Evolutionary conservation across 2,888 invertebrate genomes (phyloP), one percentile per base, ranked within the genome.

Genomic region (Bimastos eiseni): DNA sequence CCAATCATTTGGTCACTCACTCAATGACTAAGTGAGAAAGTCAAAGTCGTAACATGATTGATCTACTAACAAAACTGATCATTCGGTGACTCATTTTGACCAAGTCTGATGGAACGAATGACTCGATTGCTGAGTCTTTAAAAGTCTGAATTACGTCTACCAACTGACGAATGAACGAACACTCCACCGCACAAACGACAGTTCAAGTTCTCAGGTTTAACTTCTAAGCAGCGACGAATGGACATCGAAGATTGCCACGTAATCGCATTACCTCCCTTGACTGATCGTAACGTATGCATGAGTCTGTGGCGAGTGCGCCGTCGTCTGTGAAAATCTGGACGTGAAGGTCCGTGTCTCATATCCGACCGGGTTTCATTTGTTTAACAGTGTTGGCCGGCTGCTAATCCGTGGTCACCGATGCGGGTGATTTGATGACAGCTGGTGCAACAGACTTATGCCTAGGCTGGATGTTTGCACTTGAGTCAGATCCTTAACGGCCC

Each of bases 361-460:
- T 70, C 70, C 70, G 70, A 70, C 30, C 70, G 70, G 70, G 70
- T 70, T 70, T 70, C 70, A 70, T 70, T 70, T 70, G 70, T 70
- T 70, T 70, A 70, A n/a, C 70, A 70, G 70, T 70, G 70, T 11
- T n/a, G 70, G 70, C 11, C 70, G 70, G 70, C n/a, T n/a, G 70
- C 70, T 70, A n/a, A 70, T 70, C n/a, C 70, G n/a, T 30, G n/a
- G 70, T 70, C 70, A 70, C n/a, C n/a, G 70, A n/a, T 70, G 70
- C 70, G 70, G 70, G 70, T 70, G 70, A 70, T 70, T 70, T 70
- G 70, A 70, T 70, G 70, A 70, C 70, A 70, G 70, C 70, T 70
- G 70, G 70, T 70, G 70, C 70, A 70, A 70, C 70, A 70, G 70
- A 70, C 70, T 70, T 70, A 70, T 30, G 30, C 70, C 70, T 70